These are phyloP conservation scores for Epiperipatus broadwayi DNA, from an alignment of 2,888 invertebrate genomes.

Conservation along the genomic window DNA sequence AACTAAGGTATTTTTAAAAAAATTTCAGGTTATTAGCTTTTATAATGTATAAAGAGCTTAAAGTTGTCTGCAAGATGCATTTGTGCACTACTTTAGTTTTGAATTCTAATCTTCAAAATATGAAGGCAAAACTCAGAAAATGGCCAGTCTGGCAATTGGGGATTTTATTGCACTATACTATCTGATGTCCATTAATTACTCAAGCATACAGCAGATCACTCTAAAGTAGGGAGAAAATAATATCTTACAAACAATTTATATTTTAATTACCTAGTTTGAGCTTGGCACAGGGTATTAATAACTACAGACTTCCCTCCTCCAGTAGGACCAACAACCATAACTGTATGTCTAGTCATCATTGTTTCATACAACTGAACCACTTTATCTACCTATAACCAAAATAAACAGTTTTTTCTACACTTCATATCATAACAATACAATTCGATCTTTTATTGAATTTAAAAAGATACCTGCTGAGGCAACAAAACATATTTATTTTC, in stretches of 20 bases:
- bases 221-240: conserved; percentile 1
- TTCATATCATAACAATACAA: conserved; percentile 11
- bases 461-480: conserved; percentile 51
- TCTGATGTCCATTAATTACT: no score
- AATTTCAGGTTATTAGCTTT: no score
- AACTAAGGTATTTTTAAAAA: no score
- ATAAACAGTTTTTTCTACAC: conserved; percentile 4
- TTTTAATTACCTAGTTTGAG: conserved; percentile 44
- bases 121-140: no score
- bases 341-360: conserved; percentile 80
- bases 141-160: no score
- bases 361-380: conserved; percentile 78
- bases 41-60: no score
- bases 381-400: conserved; percentile 53
- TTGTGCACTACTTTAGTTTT: no score
- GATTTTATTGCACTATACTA: conserved; percentile 4
- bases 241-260: conserved; percentile 7
- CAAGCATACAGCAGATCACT: no score
- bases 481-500: conserved; percentile 46
- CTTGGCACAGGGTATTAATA: conserved; percentile 51
- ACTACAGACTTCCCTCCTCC: conserved; percentile 80
- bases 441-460: conserved; percentile 21
- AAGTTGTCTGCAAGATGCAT: no score
- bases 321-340: conserved; percentile 79
- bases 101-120: no score